Percentiles rank a stretch among this genome's conserved stretches.
These are phyloP conservation scores for Ciconia boyciana DNA, from an alignment of 2,113 vertebrate genomes.

Conservation along the genomic window DNA sequence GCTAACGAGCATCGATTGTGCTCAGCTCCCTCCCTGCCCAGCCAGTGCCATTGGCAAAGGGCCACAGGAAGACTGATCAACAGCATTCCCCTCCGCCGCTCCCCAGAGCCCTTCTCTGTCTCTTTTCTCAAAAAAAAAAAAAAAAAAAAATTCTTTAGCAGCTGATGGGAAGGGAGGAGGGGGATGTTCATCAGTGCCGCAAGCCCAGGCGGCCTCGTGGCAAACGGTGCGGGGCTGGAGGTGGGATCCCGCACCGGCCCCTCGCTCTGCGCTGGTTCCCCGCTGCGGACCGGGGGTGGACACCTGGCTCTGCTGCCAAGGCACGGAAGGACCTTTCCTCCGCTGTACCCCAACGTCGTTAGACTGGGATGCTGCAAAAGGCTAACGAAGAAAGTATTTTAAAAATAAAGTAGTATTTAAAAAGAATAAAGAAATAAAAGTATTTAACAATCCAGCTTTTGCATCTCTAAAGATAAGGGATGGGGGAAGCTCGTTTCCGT, in stretches of 20 bases:
- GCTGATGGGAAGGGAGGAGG: neutral
- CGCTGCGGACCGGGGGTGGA: neutral
- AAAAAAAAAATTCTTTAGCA: too few relatives aligned
- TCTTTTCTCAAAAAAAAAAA: neutral
- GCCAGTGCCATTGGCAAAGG: neutral
- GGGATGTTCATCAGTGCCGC: accelerated
- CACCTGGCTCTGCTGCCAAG: neutral
- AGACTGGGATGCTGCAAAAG: neutral
- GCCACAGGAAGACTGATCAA: neutral
- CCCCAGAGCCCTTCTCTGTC: neutral
- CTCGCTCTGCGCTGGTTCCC: neutral
- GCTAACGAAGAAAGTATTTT: accelerated
- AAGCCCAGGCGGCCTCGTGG: neutral
- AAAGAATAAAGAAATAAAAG: neutral
- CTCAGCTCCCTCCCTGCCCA: neutral
- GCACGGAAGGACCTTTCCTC: neutral
- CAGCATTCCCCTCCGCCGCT: accelerated
- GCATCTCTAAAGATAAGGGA: neutral
- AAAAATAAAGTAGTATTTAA: neutral
- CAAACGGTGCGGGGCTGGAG: neutral
- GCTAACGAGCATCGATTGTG: neutral
- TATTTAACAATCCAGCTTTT: neutral
- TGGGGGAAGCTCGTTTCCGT: neutral
- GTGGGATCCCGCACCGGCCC: neutral
- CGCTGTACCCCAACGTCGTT: accelerated